These are phyloP conservation scores for Limnephilus marmoratus DNA, from an alignment of 2,888 invertebrate species.

Conservation along the genomic window DNA sequence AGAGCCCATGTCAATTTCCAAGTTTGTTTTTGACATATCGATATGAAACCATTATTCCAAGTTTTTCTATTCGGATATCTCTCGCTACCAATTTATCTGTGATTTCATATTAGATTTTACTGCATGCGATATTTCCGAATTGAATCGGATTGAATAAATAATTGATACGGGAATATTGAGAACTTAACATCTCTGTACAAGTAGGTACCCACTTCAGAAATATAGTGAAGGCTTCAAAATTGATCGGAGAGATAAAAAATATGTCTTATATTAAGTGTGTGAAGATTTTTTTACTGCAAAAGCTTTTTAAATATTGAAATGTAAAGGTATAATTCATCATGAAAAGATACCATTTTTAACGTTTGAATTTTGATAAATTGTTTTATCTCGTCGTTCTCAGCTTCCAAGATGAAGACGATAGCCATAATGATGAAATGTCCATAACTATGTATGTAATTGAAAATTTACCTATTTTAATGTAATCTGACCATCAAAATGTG, in stretches of 20 bases:
- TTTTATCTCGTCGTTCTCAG: neutral
- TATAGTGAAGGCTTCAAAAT: no score
- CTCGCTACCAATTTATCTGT: neutral
- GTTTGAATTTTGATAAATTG: neutral
- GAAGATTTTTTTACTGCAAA: no score
- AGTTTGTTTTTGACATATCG: constrained; percentile 5
- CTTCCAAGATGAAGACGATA: neutral
- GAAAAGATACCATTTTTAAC: neutral
- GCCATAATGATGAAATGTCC: neutral
- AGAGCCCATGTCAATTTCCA: constrained; percentile 3
- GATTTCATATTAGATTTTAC: neutral
- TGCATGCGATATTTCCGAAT: neutral
- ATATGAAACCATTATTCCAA: neutral
- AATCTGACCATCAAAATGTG: neutral
- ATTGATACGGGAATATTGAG: neutral
- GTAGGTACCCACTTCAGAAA: no score
- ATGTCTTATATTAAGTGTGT: no score
- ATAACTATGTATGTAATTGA: neutral
- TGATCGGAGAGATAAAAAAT: no score
- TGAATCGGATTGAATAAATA: neutral
- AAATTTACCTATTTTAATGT: neutral
- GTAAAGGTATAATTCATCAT: no score
- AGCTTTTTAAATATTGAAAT: no score
- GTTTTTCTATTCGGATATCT: neutral
- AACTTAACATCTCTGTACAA: neutral